Conservation (phyloP, 2,888 invertebrate genomes). For the Arctia plantaginis region DNA sequence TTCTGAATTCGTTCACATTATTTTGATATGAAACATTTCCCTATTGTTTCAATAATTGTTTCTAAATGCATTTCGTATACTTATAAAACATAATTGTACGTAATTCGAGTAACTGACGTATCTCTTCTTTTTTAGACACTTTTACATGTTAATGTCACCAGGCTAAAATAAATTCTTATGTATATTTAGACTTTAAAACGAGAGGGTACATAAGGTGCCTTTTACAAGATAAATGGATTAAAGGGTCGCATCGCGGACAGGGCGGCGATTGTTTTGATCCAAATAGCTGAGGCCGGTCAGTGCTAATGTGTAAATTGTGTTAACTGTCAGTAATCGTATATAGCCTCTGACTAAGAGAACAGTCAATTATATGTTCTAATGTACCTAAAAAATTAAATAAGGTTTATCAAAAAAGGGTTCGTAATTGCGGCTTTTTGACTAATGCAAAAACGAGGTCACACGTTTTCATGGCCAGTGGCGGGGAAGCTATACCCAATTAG, state of each 20-base stretch:
- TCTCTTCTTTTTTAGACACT: conserved; percentile 40
- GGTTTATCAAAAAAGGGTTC: neutral
- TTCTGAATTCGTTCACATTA: neutral
- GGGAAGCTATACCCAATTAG: no score
- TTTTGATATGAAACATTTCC: no score
- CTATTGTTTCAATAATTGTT: conserved; percentile 33
- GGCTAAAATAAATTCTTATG: conserved; percentile 42
- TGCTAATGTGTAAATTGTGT: conserved; percentile 76
- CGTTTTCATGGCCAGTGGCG: neutral
- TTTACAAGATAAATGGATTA: conserved; percentile 75
- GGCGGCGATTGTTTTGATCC: conserved; percentile 66
- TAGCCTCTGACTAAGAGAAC: conserved; percentile 3
- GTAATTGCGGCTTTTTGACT: neutral
- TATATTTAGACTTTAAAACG: conserved; percentile 58
- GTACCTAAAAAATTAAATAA: conserved; percentile 12
- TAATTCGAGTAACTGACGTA: conserved; percentile 53
- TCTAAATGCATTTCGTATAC: conserved; percentile 34
- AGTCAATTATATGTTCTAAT: conserved; percentile 3
- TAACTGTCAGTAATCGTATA: conserved; percentile 60
- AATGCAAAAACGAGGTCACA: neutral
- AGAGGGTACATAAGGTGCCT: conserved; percentile 60
- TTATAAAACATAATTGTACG: conserved; percentile 41
- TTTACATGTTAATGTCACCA: conserved; percentile 40
- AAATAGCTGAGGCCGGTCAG: conserved; percentile 53
- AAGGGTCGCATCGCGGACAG: conserved; percentile 58